Evolutionary conservation across 1,140 invertebrate genomes (phyloP).

Genomic region (Sminthurides bifidus): DNA sequence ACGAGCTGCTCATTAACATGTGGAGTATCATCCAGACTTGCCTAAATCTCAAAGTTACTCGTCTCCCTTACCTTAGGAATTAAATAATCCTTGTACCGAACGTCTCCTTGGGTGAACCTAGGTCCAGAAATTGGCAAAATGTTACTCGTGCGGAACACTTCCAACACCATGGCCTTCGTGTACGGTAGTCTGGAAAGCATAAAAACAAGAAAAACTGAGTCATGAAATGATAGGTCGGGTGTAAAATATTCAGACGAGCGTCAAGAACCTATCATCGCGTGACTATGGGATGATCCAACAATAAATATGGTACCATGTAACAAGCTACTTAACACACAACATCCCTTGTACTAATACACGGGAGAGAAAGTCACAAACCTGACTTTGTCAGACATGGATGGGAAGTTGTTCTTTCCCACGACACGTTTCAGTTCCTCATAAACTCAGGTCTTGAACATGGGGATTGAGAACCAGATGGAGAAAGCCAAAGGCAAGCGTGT

Average conservation of each 20-base stretch:
- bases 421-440: constrained; percentile 45
- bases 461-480: constrained; percentile 40
- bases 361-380: too few species aligned
- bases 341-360: too few species aligned
- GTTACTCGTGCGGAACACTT: constrained; percentile 62
- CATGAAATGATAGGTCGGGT: too few species aligned
- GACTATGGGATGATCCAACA: too few species aligned
- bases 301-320: too few species aligned
- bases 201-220: neutral
- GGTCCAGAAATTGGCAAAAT: constrained; percentile 62
- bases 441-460: constrained; percentile 39
- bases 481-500: constrained; percentile 40
- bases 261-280: too few species aligned
- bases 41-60: too few species aligned
- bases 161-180: constrained; percentile 33
- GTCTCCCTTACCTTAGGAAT: constrained; percentile 62
- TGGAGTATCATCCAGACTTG: too few species aligned
- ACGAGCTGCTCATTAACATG: too few species aligned
- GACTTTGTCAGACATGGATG: constrained; percentile 55
- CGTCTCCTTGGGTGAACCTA: constrained; percentile 59
- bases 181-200: constrained; percentile 6
- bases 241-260: too few species aligned
- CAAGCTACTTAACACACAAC: too few species aligned
- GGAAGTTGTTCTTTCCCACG: constrained; percentile 52
- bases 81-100: constrained; percentile 52